These are phyloP conservation scores for Aphelocoma californica DNA, from an alignment of 2,797 vertebrate genomes.

Conservation along the genomic window DNA sequence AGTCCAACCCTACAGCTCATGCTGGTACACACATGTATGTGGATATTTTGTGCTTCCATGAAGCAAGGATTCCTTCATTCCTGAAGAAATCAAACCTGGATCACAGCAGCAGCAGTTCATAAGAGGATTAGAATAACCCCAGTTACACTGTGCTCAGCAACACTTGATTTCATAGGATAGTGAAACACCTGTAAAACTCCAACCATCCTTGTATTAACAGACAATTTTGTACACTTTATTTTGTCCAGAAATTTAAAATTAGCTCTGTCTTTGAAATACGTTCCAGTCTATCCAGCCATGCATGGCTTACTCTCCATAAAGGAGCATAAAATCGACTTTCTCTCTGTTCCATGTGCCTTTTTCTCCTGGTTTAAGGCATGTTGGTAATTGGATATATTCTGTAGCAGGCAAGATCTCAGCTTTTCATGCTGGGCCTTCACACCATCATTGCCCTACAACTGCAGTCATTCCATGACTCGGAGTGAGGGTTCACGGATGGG, in stretches of 20 bases:
- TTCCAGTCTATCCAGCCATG: not conserved
- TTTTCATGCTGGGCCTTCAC: not conserved
- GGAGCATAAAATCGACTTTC: not conserved
- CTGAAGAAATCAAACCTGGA: not conserved
- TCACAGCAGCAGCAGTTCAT: not conserved
- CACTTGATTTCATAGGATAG: not conserved
- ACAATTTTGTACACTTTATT: not conserved
- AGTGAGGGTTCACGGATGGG: rapidly evolving
- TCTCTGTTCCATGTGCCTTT: not conserved
- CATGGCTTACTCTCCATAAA: not conserved
- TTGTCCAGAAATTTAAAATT: not conserved
- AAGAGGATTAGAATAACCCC: not conserved
- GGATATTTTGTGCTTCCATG: not conserved
- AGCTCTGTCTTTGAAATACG: not conserved
- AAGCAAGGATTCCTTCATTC: not conserved
- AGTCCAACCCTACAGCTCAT: not conserved
- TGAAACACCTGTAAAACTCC: not conserved
- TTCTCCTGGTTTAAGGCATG: not conserved
- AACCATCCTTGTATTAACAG: not conserved
- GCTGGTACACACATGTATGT: not conserved
- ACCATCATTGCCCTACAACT: not conserved
- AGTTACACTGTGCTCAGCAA: not conserved
- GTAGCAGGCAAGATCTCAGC: not conserved
- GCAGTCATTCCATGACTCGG: not conserved
- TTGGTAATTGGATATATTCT: not conserved